These are phyloP conservation scores for Bubo scandiacus DNA, from an alignment of 2,113 vertebrate species.

Conservation along the genomic window DNA sequence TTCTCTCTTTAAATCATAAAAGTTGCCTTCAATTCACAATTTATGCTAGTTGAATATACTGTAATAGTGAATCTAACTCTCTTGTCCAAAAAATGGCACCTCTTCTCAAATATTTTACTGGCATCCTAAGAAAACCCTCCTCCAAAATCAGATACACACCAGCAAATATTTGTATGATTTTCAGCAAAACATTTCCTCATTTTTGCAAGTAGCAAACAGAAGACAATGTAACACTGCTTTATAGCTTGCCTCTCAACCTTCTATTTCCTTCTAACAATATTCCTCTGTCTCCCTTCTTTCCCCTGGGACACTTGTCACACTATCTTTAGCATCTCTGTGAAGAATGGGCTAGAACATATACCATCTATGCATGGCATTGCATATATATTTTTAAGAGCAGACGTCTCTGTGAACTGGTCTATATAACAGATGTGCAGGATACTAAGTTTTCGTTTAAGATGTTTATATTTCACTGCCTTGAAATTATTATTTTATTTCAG, in stretches of 20 bases:
- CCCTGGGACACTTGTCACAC: not conserved
- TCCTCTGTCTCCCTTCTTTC: not conserved
- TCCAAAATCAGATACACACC: not conserved
- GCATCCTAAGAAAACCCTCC: not conserved
- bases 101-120: not conserved
- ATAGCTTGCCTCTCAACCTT: not conserved
- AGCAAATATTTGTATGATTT: not conserved
- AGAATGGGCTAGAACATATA: not conserved
- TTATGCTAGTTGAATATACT: not conserved
- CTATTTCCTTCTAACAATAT: not conserved
- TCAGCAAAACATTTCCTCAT: not conserved
- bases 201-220: not conserved
- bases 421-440: not conserved
- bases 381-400: not conserved
- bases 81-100: not conserved
- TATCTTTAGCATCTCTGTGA: not conserved
- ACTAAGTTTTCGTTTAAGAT: not conserved
- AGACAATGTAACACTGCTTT: not conserved
- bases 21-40: not conserved
- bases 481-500: not conserved
- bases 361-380: not conserved
- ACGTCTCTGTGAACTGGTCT: not conserved
- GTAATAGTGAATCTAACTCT: not conserved
- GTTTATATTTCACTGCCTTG: not conserved
- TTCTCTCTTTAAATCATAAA: not conserved